Percentiles rank a stretch among this genome's conserved stretches.
phyloP scores from a whole-genome alignment of 1,140 invertebrate genomes.

The Drosophila nasuta region DNA sequence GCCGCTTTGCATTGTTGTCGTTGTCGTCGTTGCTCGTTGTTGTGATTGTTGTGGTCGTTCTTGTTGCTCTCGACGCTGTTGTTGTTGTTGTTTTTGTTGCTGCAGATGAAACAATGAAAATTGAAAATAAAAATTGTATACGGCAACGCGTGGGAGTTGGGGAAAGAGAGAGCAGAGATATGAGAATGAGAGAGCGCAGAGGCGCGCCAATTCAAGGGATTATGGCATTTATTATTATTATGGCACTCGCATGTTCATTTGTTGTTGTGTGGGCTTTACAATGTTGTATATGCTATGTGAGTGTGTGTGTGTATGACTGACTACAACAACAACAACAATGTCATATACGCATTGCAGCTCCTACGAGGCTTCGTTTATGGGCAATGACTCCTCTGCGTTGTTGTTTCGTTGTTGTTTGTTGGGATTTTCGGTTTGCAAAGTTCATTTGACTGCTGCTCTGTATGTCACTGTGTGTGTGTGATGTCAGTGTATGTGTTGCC shows the following conservation, averaged over 20 bases:
- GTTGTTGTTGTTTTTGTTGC: constrained; percentile 38
- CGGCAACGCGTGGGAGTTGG: constrained; percentile 4
- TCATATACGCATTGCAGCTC: constrained; percentile 30
- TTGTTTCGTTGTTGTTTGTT: constrained; percentile 38
- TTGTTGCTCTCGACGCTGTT: not conserved
- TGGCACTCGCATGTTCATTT: constrained; percentile 56
- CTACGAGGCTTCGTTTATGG: constrained; percentile 15
- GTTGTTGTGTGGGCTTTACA: constrained; percentile 43
- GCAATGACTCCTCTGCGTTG: constrained; percentile 10
- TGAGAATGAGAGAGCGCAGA: constrained; percentile 30
- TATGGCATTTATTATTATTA: constrained; percentile 82
- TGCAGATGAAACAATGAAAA: constrained; percentile 77
- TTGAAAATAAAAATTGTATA: constrained; percentile 78
- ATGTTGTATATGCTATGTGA: constrained; percentile 20
- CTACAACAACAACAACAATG: constrained; percentile 29
- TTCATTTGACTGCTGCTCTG: constrained; percentile 64
- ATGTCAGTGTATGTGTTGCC: constrained; percentile 19
- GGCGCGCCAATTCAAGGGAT: constrained; percentile 66
- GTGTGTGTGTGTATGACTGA: too few species aligned
- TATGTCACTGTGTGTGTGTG: constrained; percentile 32
- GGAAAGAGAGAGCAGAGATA: not conserved
- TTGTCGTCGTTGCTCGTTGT: constrained; percentile 27
- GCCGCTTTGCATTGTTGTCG: constrained; percentile 55
- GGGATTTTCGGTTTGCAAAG: constrained; percentile 70
- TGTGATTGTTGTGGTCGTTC: constrained; percentile 40